These are phyloP conservation scores for Latrodectus elegans DNA, from an alignment of 2,888 invertebrate genomes.

Conservation along the genomic window DNA sequence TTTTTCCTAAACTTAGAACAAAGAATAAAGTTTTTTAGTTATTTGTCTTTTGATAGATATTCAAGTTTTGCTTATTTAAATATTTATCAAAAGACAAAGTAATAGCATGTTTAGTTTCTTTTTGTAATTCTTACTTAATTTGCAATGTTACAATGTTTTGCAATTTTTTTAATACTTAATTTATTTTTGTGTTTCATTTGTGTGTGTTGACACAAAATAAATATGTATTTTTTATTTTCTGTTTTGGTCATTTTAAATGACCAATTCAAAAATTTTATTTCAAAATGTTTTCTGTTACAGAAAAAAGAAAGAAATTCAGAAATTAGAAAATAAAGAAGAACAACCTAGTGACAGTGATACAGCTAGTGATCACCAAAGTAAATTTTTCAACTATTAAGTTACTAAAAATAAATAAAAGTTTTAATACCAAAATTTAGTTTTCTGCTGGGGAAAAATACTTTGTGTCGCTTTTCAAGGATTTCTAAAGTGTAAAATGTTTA, in stretches of 20 bases:
- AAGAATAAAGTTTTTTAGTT: too few species aligned
- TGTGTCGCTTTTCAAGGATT: too few species aligned
- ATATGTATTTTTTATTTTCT: background rate
- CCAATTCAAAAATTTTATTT: background rate
- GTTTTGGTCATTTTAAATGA: too few species aligned
- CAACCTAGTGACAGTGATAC: slow-evolving; percentile 63
- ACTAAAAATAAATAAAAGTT: too few species aligned
- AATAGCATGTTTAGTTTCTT: background rate
- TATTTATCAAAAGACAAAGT: too few species aligned
- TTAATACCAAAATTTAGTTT: too few species aligned
- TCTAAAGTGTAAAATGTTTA: too few species aligned
- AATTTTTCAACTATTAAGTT: background rate
- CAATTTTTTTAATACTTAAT: background rate
- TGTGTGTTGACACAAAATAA: background rate
- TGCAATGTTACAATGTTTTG: background rate
- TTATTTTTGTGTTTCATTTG: background rate
- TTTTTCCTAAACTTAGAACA: too few species aligned
- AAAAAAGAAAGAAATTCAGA: slow-evolving; percentile 63
- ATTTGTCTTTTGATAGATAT: too few species aligned
- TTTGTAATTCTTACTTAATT: background rate
- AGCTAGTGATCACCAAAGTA: slow-evolving; percentile 66
- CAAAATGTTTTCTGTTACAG: slow-evolving; percentile 5
- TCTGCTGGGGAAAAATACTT: too few species aligned
- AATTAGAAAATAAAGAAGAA: slow-evolving; percentile 57
- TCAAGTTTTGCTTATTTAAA: too few species aligned